These are phyloP conservation scores for Steatornis caripensis DNA, from an alignment of 2,113 vertebrate genomes.

Conservation along the genomic window DNA sequence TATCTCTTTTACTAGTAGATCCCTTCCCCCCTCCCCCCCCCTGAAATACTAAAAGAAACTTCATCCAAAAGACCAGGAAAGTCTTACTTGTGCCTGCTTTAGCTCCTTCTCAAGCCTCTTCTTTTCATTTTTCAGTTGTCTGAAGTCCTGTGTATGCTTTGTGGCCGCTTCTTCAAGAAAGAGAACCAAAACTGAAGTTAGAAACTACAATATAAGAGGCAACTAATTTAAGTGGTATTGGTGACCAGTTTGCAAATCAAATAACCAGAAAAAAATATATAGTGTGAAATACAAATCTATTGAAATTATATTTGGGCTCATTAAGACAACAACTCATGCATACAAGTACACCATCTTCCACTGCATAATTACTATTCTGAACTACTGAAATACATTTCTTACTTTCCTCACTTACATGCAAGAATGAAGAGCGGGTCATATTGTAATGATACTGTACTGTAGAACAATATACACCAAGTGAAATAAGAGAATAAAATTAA, in stretches of 20 bases:
- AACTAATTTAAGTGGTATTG: not conserved
- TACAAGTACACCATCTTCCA: not conserved
- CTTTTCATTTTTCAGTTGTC: conserved; percentile 82
- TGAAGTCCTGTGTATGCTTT: conserved; percentile 80
- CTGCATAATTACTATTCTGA: not conserved
- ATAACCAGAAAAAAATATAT: not conserved
- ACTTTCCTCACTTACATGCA: not conserved
- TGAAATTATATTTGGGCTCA: not conserved
- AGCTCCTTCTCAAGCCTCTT: conserved; percentile 78
- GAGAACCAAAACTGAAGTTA: not conserved
- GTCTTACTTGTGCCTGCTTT: conserved; percentile 82
- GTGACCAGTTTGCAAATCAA: not conserved
- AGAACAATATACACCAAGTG: not conserved
- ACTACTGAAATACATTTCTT: not conserved
- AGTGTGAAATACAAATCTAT: not conserved
- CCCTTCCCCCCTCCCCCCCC: not conserved
- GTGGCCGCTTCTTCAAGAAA: conserved; percentile 78
- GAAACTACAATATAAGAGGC: not conserved
- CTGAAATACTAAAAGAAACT: not conserved
- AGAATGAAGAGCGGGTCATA: not conserved
- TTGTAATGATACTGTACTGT: not conserved
- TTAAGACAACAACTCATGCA: not conserved
- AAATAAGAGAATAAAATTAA: not conserved
- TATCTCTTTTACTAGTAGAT: not conserved
- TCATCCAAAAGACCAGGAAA: not conserved